Evolutionary conservation across 2,113 vertebrate species (phyloP), one percentile per base, ranked within the genome.

Genomic region (Chaetodon trifascialis): DNA sequence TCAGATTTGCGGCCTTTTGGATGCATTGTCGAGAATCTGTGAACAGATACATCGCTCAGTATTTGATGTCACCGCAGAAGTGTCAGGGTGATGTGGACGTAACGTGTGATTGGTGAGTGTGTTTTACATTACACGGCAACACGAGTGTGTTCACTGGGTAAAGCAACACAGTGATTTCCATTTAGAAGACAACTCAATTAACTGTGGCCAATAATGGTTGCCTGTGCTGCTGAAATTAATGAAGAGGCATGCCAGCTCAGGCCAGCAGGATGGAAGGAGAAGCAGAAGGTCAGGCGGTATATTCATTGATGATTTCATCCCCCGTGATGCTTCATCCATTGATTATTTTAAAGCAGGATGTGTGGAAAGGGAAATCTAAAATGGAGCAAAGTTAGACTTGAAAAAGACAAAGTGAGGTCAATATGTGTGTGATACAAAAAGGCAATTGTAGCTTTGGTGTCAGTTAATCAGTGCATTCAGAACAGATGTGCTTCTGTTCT

Each of bases 101-200:
- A 68, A 72, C 5, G 46, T 25, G 42, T 69, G 71, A 82, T 68
- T 73, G 58, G 15, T 34, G 59, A 52, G 51, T 60, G 51, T 64
- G 68, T 87, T 73, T 73, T 52, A 65, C 64, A 67, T 80, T 44
- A 68, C 55, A 76, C 11, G 5, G 68, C 49, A 58, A 34, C 70
- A 55, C n/a, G 40, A 4, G 17, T 59, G 71, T 59, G 44, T 64
- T 77, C 62, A 78, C 2, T 0, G 23, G 23, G 46, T 44, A 19
- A 69, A 19, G 73, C 64, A 47, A 6, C 72, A 19, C 34, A 56
- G 76, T 70, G 64, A 79, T 91, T 88, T 89, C 63, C 80, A 84
- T 86, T 82, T 64, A 65, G 76, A 73, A 79, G 79, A 88, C 79
- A 86, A 67, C 74, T 88, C 52, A 76, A 86, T 88, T 87, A 90